Base-by-base conservation (phyloP, 1,140 invertebrate genomes). In the Aphelinus certus region DNA sequence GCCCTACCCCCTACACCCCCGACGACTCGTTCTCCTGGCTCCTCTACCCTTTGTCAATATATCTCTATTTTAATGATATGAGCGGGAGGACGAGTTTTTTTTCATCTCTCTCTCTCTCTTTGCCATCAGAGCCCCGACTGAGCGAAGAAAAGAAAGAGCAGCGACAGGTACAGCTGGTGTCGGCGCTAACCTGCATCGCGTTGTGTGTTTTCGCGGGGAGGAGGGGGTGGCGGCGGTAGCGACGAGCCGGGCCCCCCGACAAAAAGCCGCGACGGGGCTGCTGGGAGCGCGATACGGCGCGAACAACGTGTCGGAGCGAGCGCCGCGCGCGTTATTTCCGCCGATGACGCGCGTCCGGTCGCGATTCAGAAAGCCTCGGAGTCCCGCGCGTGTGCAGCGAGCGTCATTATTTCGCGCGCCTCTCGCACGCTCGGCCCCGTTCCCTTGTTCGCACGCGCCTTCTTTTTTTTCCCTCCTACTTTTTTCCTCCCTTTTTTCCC, bases 21-120 rank as follows among this genome's bases (percentile, higher is more conserved):
- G 1, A 51, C n/a, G 43, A 1, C 47, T 3, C 67, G 0, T 45
- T 69, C 56, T 3, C 67, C n/a, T 26, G 26, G 0, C 55, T 10
- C 51, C 1, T 53, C 26, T 45, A 26, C 9, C 7, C 7, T 48
- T 48, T 10, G 26, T 64, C 6, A 10, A 64, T 1, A 87, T 88
- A 87, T 82, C 83, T 83, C 83, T 82, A 85, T 86, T 88, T 88
- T 88, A 88, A 87, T 87, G 85, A 88, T 85, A 87, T 85, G 85
- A 86, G 81, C 26, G 26, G 26, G 26, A 26, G 26, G 26, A 26
- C 26, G 26, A 26, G 26, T 26, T 26, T 26, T 26, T 26, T 26
- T 26, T 26, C 26, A 26, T 26, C 26, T 26, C 26, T 26, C 26
- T 26, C 63, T 58, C 76, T 71, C 66, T 65, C 62, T 53, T 56